phyloP scores from a whole-genome alignment of 2,113 vertebrate species.

The Erythrolamprus reginae region DNA sequence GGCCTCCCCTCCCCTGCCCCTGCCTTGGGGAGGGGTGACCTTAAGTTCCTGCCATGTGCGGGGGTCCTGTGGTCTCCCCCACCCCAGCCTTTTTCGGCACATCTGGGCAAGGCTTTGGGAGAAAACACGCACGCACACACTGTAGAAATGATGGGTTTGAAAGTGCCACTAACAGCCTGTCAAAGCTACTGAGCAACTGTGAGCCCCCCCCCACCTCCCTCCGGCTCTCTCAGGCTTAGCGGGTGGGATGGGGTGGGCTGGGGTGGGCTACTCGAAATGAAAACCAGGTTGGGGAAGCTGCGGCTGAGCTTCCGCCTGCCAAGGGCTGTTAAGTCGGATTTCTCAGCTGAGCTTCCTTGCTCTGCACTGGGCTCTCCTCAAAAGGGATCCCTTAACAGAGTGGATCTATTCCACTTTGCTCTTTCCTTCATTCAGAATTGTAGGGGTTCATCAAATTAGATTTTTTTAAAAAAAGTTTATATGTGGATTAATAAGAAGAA shows the following conservation, averaged over 20 bases:
- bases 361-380: accelerated
- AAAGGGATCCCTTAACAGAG: not conserved
- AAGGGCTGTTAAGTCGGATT: not conserved
- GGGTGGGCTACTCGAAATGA: not conserved
- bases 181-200: not conserved
- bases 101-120: not conserved
- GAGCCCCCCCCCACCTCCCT: not conserved
- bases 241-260: not conserved
- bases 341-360: accelerated
- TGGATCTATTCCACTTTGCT: too few species aligned
- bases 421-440: not conserved
- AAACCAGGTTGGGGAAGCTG: not conserved
- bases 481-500: too few species aligned
- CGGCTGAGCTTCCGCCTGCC: not conserved
- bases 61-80: accelerated
- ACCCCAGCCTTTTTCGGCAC: accelerated
- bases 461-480: too few species aligned
- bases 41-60: not conserved
- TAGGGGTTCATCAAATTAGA: too few species aligned
- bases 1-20: not conserved
- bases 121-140: too few species aligned
- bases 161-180: not conserved
- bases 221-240: not conserved
- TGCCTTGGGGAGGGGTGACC: accelerated
- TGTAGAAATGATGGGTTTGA: not conserved